Base-by-base conservation (phyloP, 2,888 invertebrate species). In the Mythimna ferrago region DNA sequence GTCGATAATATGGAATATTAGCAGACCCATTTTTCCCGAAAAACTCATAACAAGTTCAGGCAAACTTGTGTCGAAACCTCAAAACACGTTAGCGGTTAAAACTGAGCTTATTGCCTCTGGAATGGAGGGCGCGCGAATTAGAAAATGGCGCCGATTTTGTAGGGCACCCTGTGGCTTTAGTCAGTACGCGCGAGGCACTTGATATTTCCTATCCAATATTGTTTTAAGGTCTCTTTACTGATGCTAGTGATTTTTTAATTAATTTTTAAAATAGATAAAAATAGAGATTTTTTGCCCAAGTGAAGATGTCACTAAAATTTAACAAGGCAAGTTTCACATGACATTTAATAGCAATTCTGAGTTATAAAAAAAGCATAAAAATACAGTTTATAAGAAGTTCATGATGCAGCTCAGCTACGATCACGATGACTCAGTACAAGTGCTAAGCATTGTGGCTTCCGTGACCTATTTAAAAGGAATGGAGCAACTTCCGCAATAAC, bases 21-120 rank as follows among this genome's bases (percentile, higher is more conserved):
- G 26, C n/a, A 2, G 16, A 54, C 10, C 54, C 6, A 6, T 26
- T 61, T 48, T 48, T n/a, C 38, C 48, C 11, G 1, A 26, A 48
- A 32, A 74, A 9, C 32, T 38, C 48, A 73, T 57, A 74, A 19
- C 54, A 19, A 48, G 19, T 19, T 21, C 32, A 5, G n/a, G n/a
- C 14, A 9, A 61, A 54, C 44, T 21, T n/a, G 7, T 64, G 26
- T 26, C 21, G 21, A 64, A 66, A 51, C 76, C 26, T 5, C 51
- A 35, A 35, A 66, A 44, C 58, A 58, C 9, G 32, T 53, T 44
- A 57, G 21, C 16, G 51, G 51, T 53, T 66, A 26, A 48, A 58
- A 58, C n/a, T 57, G 73, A 14, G 26, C 64, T 64, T 74, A 75
- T 58, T 73, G 51, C 41, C 21, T 51, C 7, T 51, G 11, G 51